Evolutionary conservation across 2,113 vertebrate species (phyloP), one percentile per base, ranked within the genome.

Genomic region (Mugil cephalus): DNA sequence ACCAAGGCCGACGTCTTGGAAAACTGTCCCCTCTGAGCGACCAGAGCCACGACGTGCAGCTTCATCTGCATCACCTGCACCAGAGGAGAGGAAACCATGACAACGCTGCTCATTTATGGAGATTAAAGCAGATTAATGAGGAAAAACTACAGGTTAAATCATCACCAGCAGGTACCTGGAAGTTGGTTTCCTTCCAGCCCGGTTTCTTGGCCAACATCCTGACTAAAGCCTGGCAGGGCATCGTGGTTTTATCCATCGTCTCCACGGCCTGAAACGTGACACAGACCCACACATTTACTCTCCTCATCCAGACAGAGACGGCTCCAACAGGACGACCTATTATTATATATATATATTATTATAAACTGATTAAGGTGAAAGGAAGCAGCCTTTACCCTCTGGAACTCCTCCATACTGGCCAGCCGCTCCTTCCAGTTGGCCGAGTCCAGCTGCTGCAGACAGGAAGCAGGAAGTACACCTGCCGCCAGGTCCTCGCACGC

Each of bases 141-240:
- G 24, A 30, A 5, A 30, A 5, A 5, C 24, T 30, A 30, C 3
- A 30, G 2, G 24, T 30, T 30, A 3, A 3, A 30, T 30, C 5
- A 30, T 30, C 24, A 30, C 24, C 2, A 3, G 24, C 24, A 30
- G 3, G 24, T 30, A 99, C 98, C 96, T 99, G 98, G 91, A 99
- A 99, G 89, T 99, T 99, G 11, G 97, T 99, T 93, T 99, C 98
- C 82, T 99, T 99, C 96, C 96, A 99, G 39, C 98, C 98, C 62
- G 98, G 98, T 88, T 99, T 99, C 92, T 98, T 99, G 45, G 98
- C 97, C 84, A 99, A 86, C 97, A 99, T 99, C 80, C 91, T 95
- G 77, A 99, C 96, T 47, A 99, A 92, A 34, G 98, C 97, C 88
- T 99, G 98, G 77, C 98, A 99, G 38, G 98, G 98, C 95, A 99